phyloP scores from a whole-genome alignment of 2,888 invertebrate species.

The Lutraria lutraria region DNA sequence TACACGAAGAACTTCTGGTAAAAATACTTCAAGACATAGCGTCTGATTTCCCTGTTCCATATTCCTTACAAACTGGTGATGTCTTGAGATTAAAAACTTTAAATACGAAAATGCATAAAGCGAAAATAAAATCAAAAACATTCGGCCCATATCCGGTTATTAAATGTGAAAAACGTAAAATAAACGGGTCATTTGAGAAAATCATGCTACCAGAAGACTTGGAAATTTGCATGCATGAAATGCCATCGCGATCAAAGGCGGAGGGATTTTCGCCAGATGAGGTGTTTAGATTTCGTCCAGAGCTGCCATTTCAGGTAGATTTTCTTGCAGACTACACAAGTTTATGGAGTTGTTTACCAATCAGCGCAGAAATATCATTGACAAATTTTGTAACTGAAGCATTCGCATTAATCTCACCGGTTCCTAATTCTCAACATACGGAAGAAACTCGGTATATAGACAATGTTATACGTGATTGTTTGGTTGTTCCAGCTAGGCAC shows the following conservation, averaged over 20 bases:
- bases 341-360: conserved; percentile 69
- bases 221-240: conserved; percentile 72
- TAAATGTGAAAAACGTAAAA: conserved; percentile 72
- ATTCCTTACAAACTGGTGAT: conserved; percentile 77
- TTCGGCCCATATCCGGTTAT: conserved; percentile 67
- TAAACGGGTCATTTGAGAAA: conserved; percentile 69
- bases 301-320: conserved; percentile 69
- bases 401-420: conserved; percentile 71
- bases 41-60: conserved; percentile 79
- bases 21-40: conserved; percentile 78
- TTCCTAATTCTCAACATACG: conserved; percentile 54
- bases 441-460: conserved; percentile 58
- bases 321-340: conserved; percentile 66
- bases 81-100: conserved; percentile 74
- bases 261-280: conserved; percentile 70
- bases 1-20: conserved; percentile 66
- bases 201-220: conserved; percentile 77
- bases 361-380: conserved; percentile 68
- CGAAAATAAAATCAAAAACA: conserved; percentile 73
- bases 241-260: conserved; percentile 63
- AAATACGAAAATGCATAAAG: conserved; percentile 70
- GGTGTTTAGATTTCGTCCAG: conserved; percentile 67
- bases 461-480: conserved; percentile 71
- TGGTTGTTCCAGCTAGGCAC: conserved; percentile 76
- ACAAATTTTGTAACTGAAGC: conserved; percentile 74